Percentiles rank a stretch among this genome's conserved stretches.
Evolutionary conservation across 1,140 invertebrate genomes (phyloP).

Genomic region (Ips nitidus): DNA sequence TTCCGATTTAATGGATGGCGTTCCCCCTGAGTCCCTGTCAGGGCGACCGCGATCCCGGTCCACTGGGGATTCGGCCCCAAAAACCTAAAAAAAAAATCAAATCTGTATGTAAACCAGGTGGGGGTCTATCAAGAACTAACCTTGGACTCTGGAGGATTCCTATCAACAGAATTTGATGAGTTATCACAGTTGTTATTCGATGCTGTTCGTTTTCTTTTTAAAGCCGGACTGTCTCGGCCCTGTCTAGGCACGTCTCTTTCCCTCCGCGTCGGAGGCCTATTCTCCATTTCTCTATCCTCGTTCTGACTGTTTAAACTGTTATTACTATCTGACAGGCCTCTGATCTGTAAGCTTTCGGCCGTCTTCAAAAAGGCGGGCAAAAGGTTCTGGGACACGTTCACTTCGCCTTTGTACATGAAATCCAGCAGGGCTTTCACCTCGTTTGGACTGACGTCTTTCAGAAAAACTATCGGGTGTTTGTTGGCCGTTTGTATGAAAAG

Average conservation of each 20-base stretch:
- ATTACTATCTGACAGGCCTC: constrained; percentile 81
- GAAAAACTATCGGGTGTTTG: constrained; percentile 89
- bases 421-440: constrained; percentile 86
- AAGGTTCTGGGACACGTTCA: constrained; percentile 84
- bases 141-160: constrained; percentile 68
- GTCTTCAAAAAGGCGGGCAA: constrained; percentile 87
- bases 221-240: constrained; percentile 53
- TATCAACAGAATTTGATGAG: constrained; percentile 65
- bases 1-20: constrained; percentile 60
- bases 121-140: constrained; percentile 47
- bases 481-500: constrained; percentile 89
- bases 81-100: constrained; percentile 18
- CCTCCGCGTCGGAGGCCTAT: constrained; percentile 38
- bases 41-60: constrained; percentile 53
- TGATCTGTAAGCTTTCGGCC: constrained; percentile 86
- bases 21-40: constrained; percentile 57
- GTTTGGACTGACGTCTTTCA: constrained; percentile 84
- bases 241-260: constrained; percentile 41
- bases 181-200: constrained; percentile 70
- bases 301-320: constrained; percentile 64
- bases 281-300: constrained; percentile 40
- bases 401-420: constrained; percentile 91
- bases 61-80: constrained; percentile 52
- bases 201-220: constrained; percentile 68
- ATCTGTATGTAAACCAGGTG: background rate